Evolutionary conservation across 2,797 vertebrate genomes (phyloP).

Genomic region (Mastacembelus armatus): DNA sequence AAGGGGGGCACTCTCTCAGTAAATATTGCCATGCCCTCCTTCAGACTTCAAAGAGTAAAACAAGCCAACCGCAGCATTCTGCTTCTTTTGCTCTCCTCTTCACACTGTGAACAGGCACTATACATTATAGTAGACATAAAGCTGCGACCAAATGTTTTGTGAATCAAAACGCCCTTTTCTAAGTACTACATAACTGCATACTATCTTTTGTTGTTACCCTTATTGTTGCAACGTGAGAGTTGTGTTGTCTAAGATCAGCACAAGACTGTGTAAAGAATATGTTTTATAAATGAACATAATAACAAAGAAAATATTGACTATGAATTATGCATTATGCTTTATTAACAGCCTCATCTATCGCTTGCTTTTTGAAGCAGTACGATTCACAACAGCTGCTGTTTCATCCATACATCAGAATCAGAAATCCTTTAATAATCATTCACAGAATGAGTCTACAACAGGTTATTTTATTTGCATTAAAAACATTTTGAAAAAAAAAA

Average conservation of each 20-base stretch:
- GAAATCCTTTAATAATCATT: too few species aligned
- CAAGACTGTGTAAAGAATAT: conserved; percentile 13
- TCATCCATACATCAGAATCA: too few species aligned
- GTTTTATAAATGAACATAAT: conserved; percentile 31
- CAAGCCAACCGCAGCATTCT: conserved; percentile 72
- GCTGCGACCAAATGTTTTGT: conserved; percentile 48
- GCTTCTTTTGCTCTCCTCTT: conserved; percentile 40
- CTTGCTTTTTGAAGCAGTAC: not conserved
- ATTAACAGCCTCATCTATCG: not conserved
- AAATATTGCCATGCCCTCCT: conserved; percentile 80
- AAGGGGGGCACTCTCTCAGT: conserved; percentile 60
- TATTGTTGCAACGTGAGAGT: conserved; percentile 35
- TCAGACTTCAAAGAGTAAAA: conserved; percentile 77
- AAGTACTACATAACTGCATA: conserved; percentile 42
- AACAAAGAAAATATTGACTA: conserved; percentile 13
- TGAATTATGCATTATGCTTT: not conserved
- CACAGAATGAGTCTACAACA: too few species aligned
- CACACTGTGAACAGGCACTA: conserved; percentile 51
- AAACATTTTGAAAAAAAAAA: too few species aligned
- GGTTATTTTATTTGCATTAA: too few species aligned
- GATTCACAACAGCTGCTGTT: too few species aligned
- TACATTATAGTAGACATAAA: conserved; percentile 63
- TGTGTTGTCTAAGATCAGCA: conserved; percentile 48
- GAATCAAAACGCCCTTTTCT: conserved; percentile 51
- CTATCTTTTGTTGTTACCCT: conserved; percentile 27